Percentiles rank a stretch among this genome's conserved stretches.
Conservation (phyloP, 1,140 invertebrate species). For the Schmidtea mediterranea region DNA sequence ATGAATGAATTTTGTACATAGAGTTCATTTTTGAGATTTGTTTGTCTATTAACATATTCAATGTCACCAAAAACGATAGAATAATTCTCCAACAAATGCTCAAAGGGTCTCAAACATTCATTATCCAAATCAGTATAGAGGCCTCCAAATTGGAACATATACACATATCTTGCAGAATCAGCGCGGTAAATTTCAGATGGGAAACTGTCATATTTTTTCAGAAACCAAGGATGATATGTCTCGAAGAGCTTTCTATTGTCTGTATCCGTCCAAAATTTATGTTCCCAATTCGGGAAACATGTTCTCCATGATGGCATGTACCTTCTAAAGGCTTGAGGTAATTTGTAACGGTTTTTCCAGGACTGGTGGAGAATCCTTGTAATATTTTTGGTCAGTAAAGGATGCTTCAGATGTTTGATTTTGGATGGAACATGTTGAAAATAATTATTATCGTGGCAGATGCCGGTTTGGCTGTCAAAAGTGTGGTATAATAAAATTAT, state of each 20-base stretch:
- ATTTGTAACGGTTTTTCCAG: constrained; percentile 3
- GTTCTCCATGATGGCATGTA: constrained; percentile 6
- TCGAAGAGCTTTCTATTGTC: constrained; percentile 3
- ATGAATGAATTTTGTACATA: too few species aligned
- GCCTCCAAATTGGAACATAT: constrained; percentile 6
- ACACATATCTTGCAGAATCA: constrained; percentile 7
- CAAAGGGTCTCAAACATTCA: constrained; percentile 2
- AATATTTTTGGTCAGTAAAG: too few species aligned
- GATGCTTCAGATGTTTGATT: too few species aligned
- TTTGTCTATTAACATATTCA: too few species aligned
- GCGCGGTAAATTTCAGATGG: constrained; percentile 3
- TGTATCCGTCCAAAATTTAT: constrained; percentile 9
- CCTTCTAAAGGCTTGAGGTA: not conserved
- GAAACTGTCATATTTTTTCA: constrained; percentile 4
- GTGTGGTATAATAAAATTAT: too few species aligned
- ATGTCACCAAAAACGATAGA: too few species aligned
- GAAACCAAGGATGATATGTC: constrained; percentile 7
- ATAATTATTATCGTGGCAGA: too few species aligned
- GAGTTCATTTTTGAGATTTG: too few species aligned
- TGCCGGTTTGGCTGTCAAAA: too few species aligned
- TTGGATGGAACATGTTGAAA: too few species aligned
- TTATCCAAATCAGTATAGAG: constrained; percentile 6
- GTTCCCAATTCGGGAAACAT: constrained; percentile 7
- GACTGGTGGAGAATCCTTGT: constrained; percentile 7
- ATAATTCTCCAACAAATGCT: not conserved